Evolutionary conservation across 2,797 vertebrate genomes (phyloP), one percentile per base, ranked within the genome.

Genomic region (Amblyopsis hoosieri): DNA sequence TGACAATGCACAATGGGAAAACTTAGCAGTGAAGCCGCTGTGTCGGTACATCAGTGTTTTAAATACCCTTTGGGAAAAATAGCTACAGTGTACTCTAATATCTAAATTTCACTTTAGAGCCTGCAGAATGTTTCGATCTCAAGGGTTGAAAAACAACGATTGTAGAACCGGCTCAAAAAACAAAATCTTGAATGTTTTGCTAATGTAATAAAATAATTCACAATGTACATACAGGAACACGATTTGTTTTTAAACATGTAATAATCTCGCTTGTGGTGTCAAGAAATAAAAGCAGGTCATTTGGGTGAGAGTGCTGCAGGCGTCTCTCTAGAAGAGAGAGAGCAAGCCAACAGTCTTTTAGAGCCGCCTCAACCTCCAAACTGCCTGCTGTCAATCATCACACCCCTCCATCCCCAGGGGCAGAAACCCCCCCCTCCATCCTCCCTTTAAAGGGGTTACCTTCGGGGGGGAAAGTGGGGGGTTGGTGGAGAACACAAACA

Each of bases 351-450:
- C n/a, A 54, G 71, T 79, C 79, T 88, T 93, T 91, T 84, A 85
- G 82, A 91, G 84, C 82, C 85, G 86, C 75, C 85, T 89, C 85
- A 87, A 92, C 89, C 91, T 91, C 88, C 89, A 88, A 89, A 92
- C 88, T 88, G 91, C 75, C 86, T 80, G 85, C 90, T 94, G 92
- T 92, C 93, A 93, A 90, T 93, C 91, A 92, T 59, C 63, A 67
- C 85, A 87, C 86, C 83, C 80, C 81, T 80, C 66, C 60, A 53
- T 91, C 89, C 91, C 91, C 79, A 60, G 85, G 87, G 90, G 90
- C 84, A 61, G 50, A 23, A 76, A 64, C 72, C 78, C 33, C 33
- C 31, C 31, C 31, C 33, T 5, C 33, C 33, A 1, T 0, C 33
- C 33, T 2, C 33, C 33, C 23, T 2, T 23, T 23, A 23, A 23